Base-by-base conservation (phyloP, 2,888 invertebrate genomes). In the Drosophila peninsularis region DNA sequence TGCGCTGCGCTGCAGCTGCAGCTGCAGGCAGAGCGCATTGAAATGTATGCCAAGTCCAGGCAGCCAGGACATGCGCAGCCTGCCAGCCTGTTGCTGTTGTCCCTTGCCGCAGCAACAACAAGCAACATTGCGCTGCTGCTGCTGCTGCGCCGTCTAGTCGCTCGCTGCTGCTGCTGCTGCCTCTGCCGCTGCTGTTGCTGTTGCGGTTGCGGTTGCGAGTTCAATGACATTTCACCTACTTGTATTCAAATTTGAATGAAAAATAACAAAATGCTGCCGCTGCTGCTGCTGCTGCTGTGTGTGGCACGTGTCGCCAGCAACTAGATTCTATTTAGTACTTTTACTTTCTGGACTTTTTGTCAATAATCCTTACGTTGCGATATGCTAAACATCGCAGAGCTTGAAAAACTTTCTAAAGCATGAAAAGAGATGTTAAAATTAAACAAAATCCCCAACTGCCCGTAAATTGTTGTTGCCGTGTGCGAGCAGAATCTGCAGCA, bases 211-310 rank as follows among this genome's bases (percentile, higher is more conserved):
- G 54, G 71, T 68, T 71, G 71, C 64, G 84, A 81, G 82, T 82
- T 82, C 82, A 82, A 79, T 75, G 84, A 82, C 82, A 79, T 71
- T 83, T 82, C 82, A 83, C 84, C 82, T 83, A 82, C 81, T 81
- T 82, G 81, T 75, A 76, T 75, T 75, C 74, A 80, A 78, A 82
- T 78, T 74, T 57, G 72, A 64, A 67, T 62, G 53, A 63, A 56
- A 62, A 58, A 44, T 56, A 19, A 42, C 54, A 67, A 53, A 53
- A 53, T 39, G 30, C 63, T 21, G 41, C 19, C 2, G 24, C 24
- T 24, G 19, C 37, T 32, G 53, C 60, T 17, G 56, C 52, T 45
- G 32, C 34, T 37, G 60, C n/a, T n/a, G 47, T 32, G 56, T 45
- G 50, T 24, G 49, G 39, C 53, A 32, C 47, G 13, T 37, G 63